A percentile compares a stretch with the other conserved stretches of the same genome.
These are phyloP conservation scores for Bathynomus jamesi DNA, from an alignment of 1,140 invertebrate species.

Conservation along the genomic window DNA sequence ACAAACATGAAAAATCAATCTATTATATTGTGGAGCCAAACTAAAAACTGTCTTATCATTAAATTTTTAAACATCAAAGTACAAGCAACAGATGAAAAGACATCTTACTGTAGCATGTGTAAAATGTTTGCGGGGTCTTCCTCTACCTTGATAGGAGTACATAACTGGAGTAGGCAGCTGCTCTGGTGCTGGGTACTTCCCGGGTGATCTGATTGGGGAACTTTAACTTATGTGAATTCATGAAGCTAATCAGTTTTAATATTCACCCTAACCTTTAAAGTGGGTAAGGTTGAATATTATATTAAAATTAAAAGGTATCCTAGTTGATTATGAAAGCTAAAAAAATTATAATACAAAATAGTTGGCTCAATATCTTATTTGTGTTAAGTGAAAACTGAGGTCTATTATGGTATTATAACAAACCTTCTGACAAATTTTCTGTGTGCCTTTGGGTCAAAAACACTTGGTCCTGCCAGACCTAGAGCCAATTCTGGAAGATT, in stretches of 20 bases:
- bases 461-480: slow-evolving; percentile 28
- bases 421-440: slow-evolving; percentile 30
- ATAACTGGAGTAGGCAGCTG: slow-evolving; percentile 31
- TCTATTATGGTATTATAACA: neutral
- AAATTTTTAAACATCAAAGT: no score
- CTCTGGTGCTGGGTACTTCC: slow-evolving; percentile 30
- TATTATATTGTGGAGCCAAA: no score
- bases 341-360: no score
- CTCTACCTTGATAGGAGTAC: slow-evolving; percentile 33
- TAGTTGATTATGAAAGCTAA: no score
- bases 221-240: neutral
- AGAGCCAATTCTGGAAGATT: slow-evolving; percentile 28
- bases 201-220: slow-evolving; percentile 17
- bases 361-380: no score
- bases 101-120: slow-evolving; percentile 25
- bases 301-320: no score
- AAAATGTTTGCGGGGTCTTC: slow-evolving; percentile 33
- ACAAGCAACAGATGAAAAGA: neutral
- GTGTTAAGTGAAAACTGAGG: no score
- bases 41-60: no score
- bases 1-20: no score
- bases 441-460: slow-evolving; percentile 27
- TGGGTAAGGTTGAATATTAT: no score
- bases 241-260: neutral
- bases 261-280: no score